A percentile compares a stretch with the other conserved stretches of the same genome.
These are phyloP conservation scores for Pluvianellus socialis DNA, from an alignment of 2,113 vertebrate species.

Conservation along the genomic window DNA sequence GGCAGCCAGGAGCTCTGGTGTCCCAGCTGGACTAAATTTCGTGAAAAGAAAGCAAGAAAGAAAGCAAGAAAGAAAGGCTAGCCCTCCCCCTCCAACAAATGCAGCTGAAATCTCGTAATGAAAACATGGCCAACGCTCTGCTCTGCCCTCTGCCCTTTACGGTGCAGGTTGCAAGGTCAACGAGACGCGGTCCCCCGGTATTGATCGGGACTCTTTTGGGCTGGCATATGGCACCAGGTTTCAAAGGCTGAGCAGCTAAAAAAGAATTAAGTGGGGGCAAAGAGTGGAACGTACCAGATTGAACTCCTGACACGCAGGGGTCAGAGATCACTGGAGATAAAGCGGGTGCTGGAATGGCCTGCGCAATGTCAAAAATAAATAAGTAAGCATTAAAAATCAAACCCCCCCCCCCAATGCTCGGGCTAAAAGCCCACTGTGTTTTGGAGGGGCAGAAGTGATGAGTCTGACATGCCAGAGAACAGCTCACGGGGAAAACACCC, in stretches of 20 bases:
- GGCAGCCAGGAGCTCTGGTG: not conserved
- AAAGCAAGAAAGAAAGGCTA: not conserved
- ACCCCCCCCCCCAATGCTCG: not conserved
- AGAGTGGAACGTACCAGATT: slow-evolving; percentile 67
- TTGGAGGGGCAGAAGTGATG: not conserved
- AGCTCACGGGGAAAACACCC: not conserved
- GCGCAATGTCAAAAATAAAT: slow-evolving; percentile 44
- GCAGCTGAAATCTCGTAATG: not conserved
- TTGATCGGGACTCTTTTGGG: slow-evolving; percentile 45
- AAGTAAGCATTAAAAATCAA: slow-evolving; percentile 22
- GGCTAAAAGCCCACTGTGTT: not conserved
- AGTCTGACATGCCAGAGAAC: not conserved
- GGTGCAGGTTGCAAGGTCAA: slow-evolving; percentile 33
- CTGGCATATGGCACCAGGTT: slow-evolving; percentile 32
- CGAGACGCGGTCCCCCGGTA: not conserved
- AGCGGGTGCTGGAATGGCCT: slow-evolving; percentile 2
- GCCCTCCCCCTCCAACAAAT: slow-evolving; percentile 22
- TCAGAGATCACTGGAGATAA: slow-evolving; percentile 48
- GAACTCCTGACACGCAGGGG: slow-evolving; percentile 52
- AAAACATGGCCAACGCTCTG: not conserved
- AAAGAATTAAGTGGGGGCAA: slow-evolving; percentile 61
- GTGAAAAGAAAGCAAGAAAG: slow-evolving; percentile 24
- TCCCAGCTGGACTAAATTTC: not conserved
- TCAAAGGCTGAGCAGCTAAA: slow-evolving; percentile 28
- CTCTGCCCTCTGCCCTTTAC: slow-evolving; percentile 44